These are phyloP conservation scores for Phasia obesa DNA, from an alignment of 2,888 invertebrate genomes.

Conservation along the genomic window DNA sequence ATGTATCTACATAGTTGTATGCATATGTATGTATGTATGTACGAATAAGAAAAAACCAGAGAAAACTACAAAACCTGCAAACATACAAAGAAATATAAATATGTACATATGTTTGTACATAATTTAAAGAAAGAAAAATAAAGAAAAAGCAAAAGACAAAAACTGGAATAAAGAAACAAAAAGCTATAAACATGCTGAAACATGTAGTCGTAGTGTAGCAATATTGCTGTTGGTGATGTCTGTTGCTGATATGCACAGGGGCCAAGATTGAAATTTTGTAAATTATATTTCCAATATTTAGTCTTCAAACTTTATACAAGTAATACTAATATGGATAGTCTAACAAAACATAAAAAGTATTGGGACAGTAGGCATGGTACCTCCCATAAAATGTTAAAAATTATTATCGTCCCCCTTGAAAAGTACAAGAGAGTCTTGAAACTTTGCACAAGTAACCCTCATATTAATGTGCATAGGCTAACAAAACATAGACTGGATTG, in stretches of 20 bases:
- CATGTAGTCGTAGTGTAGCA: background rate
- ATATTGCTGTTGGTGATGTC: constrained; percentile 16
- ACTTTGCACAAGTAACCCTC: too few species aligned
- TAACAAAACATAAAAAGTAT: too few species aligned
- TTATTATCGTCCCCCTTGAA: too few species aligned
- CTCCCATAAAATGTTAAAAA: too few species aligned
- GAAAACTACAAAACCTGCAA: constrained; percentile 14
- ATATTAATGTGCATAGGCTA: too few species aligned
- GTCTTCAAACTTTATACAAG: too few species aligned
- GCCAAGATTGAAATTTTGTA: background rate
- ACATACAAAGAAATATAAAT: too few species aligned
- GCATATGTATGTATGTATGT: background rate
- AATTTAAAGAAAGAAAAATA: background rate
- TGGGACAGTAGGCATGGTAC: too few species aligned
- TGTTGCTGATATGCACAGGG: constrained; percentile 11
- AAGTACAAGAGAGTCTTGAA: too few species aligned
- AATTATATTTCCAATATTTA: background rate
- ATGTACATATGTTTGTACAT: background rate
- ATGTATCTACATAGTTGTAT: background rate
- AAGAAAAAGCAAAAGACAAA: constrained; percentile 11
- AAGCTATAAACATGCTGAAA: constrained; percentile 2
- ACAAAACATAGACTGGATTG: too few species aligned
- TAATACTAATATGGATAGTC: too few species aligned
- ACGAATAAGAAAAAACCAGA: constrained; percentile 17
- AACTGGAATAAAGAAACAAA: constrained; percentile 29